Conservation (phyloP, 2,797 vertebrate genomes). For the Sebastes jordani region DNA sequence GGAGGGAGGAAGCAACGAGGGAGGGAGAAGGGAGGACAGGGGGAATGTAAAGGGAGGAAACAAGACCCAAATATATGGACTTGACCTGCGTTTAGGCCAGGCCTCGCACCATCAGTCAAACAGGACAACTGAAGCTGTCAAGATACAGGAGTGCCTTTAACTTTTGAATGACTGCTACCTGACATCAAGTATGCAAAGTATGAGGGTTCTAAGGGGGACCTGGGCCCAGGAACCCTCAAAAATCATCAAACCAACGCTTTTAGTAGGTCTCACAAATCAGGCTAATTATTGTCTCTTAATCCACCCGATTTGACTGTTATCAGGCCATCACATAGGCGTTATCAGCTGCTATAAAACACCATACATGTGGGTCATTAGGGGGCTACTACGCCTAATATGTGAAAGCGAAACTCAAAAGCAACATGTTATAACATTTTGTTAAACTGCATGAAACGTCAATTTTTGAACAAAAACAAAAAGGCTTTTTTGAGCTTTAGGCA, state of each 20-base stretch:
- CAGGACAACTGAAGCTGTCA: background rate
- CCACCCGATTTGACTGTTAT: no score
- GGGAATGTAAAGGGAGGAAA: background rate
- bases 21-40: background rate
- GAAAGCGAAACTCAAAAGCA: no score
- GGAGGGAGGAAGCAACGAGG: background rate
- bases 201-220: background rate
- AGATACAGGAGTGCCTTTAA: background rate
- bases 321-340: no score
- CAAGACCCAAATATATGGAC: conserved; percentile 34
- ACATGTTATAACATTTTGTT: no score
- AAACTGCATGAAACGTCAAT: no score
- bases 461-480: no score
- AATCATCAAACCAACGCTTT: background rate
- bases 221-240: background rate
- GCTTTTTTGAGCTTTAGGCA: no score
- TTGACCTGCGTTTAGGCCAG: background rate
- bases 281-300: background rate
- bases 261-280: background rate
- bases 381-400: no score
- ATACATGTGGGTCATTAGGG: no score
- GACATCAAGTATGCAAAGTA: background rate
- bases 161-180: background rate
- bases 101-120: background rate
- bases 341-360: no score